A percentile compares a stretch with the other conserved stretches of the same genome.
Conservation (phyloP, 2,888 invertebrate species). For the Plusia festucae region DNA sequence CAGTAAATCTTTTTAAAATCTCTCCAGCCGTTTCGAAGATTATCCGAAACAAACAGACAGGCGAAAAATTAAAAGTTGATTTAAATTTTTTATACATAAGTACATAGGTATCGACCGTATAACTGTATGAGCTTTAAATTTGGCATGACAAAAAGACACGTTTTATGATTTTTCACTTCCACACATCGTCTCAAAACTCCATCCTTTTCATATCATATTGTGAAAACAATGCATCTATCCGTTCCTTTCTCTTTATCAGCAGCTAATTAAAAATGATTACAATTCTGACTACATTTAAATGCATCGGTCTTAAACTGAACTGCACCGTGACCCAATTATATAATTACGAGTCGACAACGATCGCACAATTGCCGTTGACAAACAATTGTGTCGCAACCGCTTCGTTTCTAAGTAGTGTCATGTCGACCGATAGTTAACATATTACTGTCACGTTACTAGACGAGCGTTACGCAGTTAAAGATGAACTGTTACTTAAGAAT, state of each 20-base stretch:
- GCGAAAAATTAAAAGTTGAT: too few relatives aligned
- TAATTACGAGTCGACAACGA: conserved; percentile 48
- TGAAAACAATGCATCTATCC: background rate
- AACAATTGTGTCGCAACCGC: conserved; percentile 51
- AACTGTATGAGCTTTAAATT: too few relatives aligned
- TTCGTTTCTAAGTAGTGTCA: conserved; percentile 34
- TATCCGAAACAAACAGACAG: too few relatives aligned
- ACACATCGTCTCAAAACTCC: too few relatives aligned
- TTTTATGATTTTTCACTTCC: too few relatives aligned
- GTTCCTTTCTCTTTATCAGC: background rate
- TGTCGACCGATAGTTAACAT: conserved; percentile 38
- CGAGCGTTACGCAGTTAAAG: conserved; percentile 24
- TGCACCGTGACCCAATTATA: conserved; percentile 52
- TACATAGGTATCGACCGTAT: too few relatives aligned
- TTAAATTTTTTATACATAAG: too few relatives aligned
- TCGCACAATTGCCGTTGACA: conserved; percentile 47
- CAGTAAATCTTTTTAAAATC: too few relatives aligned
- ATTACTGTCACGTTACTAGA: conserved; percentile 38
- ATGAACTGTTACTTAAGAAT: conserved; percentile 14
- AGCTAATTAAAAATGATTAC: conserved; percentile 2
- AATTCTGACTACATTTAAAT: conserved; percentile 16
- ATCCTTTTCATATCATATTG: too few relatives aligned
- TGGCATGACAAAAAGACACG: too few relatives aligned
- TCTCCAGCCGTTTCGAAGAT: too few relatives aligned
- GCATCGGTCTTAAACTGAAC: conserved; percentile 28